phyloP scores from a whole-genome alignment of 2,797 vertebrate genomes.

The Brachyrhaphis roseni region DNA sequence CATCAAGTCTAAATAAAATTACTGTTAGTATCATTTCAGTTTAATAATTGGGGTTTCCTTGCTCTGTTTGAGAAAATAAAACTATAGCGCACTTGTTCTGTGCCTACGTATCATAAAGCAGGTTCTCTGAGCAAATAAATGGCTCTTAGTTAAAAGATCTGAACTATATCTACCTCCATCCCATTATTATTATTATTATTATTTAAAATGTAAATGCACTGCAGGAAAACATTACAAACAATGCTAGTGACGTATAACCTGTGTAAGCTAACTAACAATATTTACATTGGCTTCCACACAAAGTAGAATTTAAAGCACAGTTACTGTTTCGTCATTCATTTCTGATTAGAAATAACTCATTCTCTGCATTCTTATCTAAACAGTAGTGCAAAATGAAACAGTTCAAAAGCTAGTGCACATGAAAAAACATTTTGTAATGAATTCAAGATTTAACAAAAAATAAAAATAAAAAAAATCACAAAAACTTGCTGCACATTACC shows the following conservation, averaged over 20 bases:
- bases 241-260: not conserved
- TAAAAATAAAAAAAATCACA: constrained; percentile 65
- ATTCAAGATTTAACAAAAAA: constrained; percentile 51
- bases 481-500: constrained; percentile 79
- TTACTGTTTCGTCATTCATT: constrained; percentile 75
- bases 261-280: not conserved
- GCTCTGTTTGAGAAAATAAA: constrained; percentile 20
- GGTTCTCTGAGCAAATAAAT: constrained; percentile 55
- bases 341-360: constrained; percentile 37
- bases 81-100: constrained; percentile 60
- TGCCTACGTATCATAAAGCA: constrained; percentile 47
- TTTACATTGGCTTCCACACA: constrained; percentile 40
- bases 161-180: constrained; percentile 28
- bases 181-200: constrained; percentile 3
- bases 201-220: constrained; percentile 16
- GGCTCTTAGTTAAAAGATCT: constrained; percentile 60
- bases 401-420: constrained; percentile 73
- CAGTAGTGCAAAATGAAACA: constrained; percentile 69
- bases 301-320: constrained; percentile 17
- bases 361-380: constrained; percentile 68
- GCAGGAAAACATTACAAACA: not conserved
- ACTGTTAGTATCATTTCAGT: not conserved
- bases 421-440: constrained; percentile 72
- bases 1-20: not conserved
- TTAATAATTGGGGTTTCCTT: constrained; percentile 11